phyloP scores from a whole-genome alignment of 2,113 vertebrate genomes.

The Scortum barcoo region DNA sequence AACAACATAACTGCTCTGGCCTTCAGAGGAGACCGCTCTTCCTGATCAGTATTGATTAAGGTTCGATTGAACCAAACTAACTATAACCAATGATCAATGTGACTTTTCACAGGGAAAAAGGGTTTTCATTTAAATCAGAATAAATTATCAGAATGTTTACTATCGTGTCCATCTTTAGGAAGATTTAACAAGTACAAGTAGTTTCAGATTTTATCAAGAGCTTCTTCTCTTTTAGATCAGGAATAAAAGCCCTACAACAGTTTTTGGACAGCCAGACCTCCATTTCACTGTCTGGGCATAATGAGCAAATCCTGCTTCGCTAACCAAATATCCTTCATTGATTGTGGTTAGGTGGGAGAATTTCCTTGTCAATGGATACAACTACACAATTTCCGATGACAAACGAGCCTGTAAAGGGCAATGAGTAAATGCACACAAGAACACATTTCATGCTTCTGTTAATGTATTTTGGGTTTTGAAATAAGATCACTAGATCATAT shows the following conservation, averaged over 20 bases:
- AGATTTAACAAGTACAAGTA: slow-evolving; percentile 4
- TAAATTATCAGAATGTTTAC: neutral
- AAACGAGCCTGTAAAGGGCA: slow-evolving; percentile 11
- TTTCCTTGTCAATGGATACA: slow-evolving; percentile 43
- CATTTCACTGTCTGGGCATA: neutral
- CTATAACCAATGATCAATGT: neutral
- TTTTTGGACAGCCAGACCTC: slow-evolving; percentile 13
- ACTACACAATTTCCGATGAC: slow-evolving; percentile 39
- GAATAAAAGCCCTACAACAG: neutral
- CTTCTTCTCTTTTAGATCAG: slow-evolving; percentile 6
- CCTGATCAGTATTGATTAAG: no score
- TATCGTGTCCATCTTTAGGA: neutral
- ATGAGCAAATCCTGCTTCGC: slow-evolving; percentile 42
- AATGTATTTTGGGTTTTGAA: slow-evolving; percentile 38
- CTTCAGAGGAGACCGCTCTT: neutral
- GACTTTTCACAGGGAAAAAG: neutral
- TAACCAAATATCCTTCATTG: slow-evolving; percentile 41
- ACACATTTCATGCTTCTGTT: slow-evolving; percentile 28
- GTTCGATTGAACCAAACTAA: no score
- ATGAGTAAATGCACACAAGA: neutral
- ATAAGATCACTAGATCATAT: slow-evolving; percentile 53
- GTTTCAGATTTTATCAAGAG: neutral
- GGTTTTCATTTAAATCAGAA: neutral
- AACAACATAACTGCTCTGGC: neutral
- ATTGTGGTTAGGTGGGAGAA: slow-evolving; percentile 48